phyloP scores from a whole-genome alignment of 2,113 vertebrate genomes.

The Promerops cafer region DNA sequence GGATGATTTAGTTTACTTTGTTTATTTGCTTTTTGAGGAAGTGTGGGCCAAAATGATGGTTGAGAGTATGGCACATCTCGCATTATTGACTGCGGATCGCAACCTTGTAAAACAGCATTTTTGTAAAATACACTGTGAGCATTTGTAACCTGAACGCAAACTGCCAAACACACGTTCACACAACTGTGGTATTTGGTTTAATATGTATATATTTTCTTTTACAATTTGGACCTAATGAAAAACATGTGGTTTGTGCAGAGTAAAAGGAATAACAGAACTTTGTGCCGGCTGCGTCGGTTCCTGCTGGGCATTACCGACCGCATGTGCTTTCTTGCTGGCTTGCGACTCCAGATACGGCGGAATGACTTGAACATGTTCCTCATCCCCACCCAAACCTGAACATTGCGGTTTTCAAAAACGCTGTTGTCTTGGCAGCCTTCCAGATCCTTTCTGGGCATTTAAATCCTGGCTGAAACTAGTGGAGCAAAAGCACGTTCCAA shows the following conservation, averaged over 20 bases:
- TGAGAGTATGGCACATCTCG: neutral
- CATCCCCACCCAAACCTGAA: constrained; percentile 41
- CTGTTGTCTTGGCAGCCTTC: neutral
- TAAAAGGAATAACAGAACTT: constrained; percentile 3
- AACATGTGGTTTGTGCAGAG: constrained; percentile 29
- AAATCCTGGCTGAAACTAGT: neutral
- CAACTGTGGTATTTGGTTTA: constrained; percentile 23
- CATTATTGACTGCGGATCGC: neutral
- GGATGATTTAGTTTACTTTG: neutral
- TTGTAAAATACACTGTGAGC: neutral
- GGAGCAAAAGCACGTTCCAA: neutral
- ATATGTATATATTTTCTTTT: constrained; percentile 50
- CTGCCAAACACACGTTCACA: constrained; percentile 5
- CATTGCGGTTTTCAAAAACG: neutral
- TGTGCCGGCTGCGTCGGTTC: neutral
- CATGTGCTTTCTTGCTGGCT: neutral
- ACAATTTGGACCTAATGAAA: constrained; percentile 49
- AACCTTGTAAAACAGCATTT: neutral
- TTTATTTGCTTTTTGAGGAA: constrained; percentile 13
- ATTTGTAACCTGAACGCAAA: neutral
- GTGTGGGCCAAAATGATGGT: neutral
- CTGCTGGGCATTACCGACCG: neutral
- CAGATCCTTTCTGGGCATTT: constrained; percentile 9
- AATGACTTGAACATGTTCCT: neutral
- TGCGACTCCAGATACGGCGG: neutral